Base-by-base conservation (phyloP, 1,140 invertebrate species). In the Luehdorfia chinensis region DNA sequence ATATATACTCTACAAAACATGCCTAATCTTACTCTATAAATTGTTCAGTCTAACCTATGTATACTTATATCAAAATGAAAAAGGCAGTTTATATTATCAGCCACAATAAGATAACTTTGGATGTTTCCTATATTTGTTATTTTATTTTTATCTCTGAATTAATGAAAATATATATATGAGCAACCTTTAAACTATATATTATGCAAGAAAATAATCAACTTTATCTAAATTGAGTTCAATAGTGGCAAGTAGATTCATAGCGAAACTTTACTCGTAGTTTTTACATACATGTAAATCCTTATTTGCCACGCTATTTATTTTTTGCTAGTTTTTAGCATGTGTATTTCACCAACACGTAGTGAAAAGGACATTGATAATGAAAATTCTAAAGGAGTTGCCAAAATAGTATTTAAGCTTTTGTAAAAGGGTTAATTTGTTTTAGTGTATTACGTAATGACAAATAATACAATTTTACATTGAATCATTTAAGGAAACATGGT, bases 211-310 rank as follows among this genome's bases (percentile, higher is more conserved):
- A 18, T 41, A 32, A 56, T 41, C 43, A 57, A 55, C 60, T 44
- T 44, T 71, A 75, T 65, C 71, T 76, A 73, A 48, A 55, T 61
- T 58, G 65, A 68, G 60, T 61, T 63, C 57, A 68, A 72, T 83
- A 79, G 76, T 85, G 80, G 78, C 80, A 85, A 75, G 76, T 81
- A 80, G 77, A 80, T 67, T 86, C 83, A 84, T 80, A 71, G 83
- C 83, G 83, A 86, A 86, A 86, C 83, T 67, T 86, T 86, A 86
- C 83, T 84, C 78, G 70, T 80, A 53, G 54, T 61, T 58, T 28
- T 66, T 65, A 64, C 50, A 64, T 63, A 66, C 60, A 65, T 65
- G 66, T 57, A 62, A 69, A 57, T 50, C 56, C 63, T 84, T 72
- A 45, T 85, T 79, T 80, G 83, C 83, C 83, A 84, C 79, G 72